Base-by-base conservation (phyloP, 2,888 invertebrate genomes). In the Junonia oenone region DNA sequence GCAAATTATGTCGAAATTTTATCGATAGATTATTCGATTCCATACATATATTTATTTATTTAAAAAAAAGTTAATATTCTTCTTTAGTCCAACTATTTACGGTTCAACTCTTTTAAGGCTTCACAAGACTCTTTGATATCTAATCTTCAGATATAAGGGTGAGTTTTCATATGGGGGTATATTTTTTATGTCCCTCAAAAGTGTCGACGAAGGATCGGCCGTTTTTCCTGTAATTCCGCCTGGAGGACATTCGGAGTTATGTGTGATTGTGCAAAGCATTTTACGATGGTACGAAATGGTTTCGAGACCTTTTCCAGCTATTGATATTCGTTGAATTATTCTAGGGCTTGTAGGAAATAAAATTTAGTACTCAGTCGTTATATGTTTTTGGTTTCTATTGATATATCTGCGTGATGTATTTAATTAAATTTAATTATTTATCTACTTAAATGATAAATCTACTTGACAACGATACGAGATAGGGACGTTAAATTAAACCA, bases 141-240 rank as follows among this genome's bases (percentile, higher is more conserved):
- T 78, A 69, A 80, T 78, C 78, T 76, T 48, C 59, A 59, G 68
- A 68, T 64, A 66, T 63, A 65, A 67, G 64, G 62, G 66, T 61
- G 61, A 29, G 56, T 59, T 62, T 62, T 75, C 75, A 73, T 74
- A 69, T 70, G 63, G 63, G 71, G 76, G 70, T n/a, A 76, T 78
- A 79, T 76, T 81, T 79, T 79, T 79, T 79, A 76, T 71, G 72
- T 62, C 74, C 72, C 68, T 66, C 63, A 63, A 70, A 61, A 68
- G 68, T 61, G 63, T 67, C 65, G 67, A 63, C 67, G 67, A 63
- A 68, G 67, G 68, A 69, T 68, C 63, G 68, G 55, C 66, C 68
- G 67, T 69, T 75, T n/a, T 71, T 69, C 71, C 68, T 72, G 75
- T 73, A 76, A 76, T 75, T 75, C 72, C 68, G 63, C 63, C 68